Conservation (phyloP, 2,113 vertebrate genomes). For the Phaethon lepturus region DNA sequence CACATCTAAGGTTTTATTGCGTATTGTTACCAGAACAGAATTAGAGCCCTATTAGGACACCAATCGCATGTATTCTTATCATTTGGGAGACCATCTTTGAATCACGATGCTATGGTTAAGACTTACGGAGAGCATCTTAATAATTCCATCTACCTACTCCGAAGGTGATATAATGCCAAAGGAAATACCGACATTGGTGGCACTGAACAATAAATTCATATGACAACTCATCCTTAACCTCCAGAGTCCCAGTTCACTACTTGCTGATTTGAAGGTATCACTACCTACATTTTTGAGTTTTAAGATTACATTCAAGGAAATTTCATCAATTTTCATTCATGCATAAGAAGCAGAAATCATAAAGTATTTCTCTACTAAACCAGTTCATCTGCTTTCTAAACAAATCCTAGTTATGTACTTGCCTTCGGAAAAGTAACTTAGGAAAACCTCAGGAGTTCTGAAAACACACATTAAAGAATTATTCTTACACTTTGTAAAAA, state of each 20-base stretch:
- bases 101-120: background rate
- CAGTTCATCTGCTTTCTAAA: background rate
- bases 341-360: background rate
- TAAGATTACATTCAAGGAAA: background rate
- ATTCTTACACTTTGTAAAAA: background rate
- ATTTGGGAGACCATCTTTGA: background rate
- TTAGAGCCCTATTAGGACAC: background rate
- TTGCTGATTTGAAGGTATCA: background rate
- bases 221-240: background rate
- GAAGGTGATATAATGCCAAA: background rate
- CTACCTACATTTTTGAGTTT: background rate
- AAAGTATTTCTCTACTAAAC: background rate
- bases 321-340: background rate
- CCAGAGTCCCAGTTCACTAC: background rate
- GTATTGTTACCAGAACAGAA: background rate
- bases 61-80: background rate
- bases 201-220: background rate
- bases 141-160: background rate
- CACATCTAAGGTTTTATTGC: background rate
- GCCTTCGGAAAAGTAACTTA: background rate
- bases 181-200: background rate
- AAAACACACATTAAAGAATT: background rate
- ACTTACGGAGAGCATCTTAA: background rate
- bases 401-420: background rate
- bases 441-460: background rate